Evolutionary conservation across 2,113 vertebrate genomes (phyloP).

Genomic region (Sapajus apella): DNA sequence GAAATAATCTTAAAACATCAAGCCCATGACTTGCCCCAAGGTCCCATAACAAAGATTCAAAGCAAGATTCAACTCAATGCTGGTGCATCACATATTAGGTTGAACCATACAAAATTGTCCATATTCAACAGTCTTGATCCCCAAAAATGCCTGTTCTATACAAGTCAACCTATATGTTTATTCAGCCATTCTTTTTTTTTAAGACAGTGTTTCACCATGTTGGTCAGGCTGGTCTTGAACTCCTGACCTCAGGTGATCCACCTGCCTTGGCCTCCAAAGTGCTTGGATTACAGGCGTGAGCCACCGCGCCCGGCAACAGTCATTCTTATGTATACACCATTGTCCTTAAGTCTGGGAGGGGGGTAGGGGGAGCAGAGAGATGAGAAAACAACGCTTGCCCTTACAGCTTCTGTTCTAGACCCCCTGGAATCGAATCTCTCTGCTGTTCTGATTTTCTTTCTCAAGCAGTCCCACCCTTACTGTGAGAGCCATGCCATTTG

Average conservation of each 20-base stretch:
- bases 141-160: neutral
- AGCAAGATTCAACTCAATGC: neutral
- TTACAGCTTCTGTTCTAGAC: fast-evolving
- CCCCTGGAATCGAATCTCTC: fast-evolving
- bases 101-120: neutral
- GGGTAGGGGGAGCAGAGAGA: too few relatives aligned
- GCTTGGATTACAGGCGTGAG: too few relatives aligned
- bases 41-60: neutral
- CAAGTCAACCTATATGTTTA: too few relatives aligned
- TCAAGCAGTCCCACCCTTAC: neutral
- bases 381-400: fast-evolving
- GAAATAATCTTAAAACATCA: neutral
- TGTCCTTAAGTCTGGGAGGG: neutral
- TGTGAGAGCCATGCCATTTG: too few relatives aligned
- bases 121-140: neutral
- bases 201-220: too few relatives aligned
- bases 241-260: too few relatives aligned
- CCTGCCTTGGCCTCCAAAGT: too few relatives aligned
- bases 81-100: fast-evolving
- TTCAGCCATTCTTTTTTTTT: neutral
- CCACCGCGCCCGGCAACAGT: neutral
- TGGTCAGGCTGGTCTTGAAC: too few relatives aligned
- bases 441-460: neutral
- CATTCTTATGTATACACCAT: neutral
- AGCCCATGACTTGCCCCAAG: neutral